These are phyloP conservation scores for Sebastes oblongus DNA, from an alignment of 2,797 vertebrate genomes.

Conservation along the genomic window DNA sequence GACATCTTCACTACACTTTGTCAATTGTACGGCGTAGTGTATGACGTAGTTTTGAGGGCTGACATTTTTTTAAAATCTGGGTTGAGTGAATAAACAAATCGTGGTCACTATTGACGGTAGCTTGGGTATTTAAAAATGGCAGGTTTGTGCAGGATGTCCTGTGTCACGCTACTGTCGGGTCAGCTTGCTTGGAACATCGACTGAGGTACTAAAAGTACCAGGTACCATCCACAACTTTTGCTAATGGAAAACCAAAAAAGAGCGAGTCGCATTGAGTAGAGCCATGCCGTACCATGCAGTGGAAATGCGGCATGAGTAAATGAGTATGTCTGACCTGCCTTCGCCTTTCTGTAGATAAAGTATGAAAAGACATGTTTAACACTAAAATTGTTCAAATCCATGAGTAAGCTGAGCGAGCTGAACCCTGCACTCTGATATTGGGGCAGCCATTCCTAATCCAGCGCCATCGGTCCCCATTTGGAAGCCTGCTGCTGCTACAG, in stretches of 20 bases:
- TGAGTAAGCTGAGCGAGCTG: constrained; percentile 15
- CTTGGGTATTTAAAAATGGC: too few relatives aligned
- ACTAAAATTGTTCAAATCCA: constrained; percentile 12
- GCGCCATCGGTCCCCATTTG: constrained; percentile 42
- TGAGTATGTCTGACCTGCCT: constrained; percentile 13
- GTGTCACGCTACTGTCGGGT: too few relatives aligned
- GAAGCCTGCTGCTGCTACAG: constrained; percentile 45
- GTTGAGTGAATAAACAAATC: too few relatives aligned
- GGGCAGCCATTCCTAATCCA: constrained; percentile 48
- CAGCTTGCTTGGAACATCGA: too few relatives aligned
- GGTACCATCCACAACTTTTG: neutral
- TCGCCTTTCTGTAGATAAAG: constrained; percentile 16
- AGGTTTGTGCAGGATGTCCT: too few relatives aligned
- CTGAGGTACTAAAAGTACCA: neutral
- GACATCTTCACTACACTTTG: too few relatives aligned
- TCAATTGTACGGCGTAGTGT: neutral
- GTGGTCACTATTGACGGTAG: too few relatives aligned
- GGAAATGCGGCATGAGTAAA: neutral
- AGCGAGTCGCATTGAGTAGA: neutral
- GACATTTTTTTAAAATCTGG: too few relatives aligned
- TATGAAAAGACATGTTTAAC: neutral
- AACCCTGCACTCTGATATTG: constrained; percentile 30
- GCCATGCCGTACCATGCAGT: neutral
- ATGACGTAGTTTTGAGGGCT: neutral
- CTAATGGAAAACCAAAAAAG: neutral